phyloP scores from a whole-genome alignment of 2,888 invertebrate species.

The Timandra comae region DNA sequence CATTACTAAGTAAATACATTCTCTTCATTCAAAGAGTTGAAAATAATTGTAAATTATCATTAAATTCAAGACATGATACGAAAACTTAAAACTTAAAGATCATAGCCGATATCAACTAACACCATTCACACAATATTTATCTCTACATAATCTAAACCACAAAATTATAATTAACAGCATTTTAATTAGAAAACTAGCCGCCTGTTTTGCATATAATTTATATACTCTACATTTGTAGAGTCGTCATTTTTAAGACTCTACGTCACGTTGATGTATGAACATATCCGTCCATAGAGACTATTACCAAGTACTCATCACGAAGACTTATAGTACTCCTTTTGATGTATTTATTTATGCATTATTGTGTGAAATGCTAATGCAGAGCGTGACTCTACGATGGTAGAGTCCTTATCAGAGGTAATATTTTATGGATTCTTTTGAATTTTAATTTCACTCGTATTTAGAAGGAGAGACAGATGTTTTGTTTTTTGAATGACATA shows the following conservation, averaged over 20 bases:
- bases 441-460: background rate
- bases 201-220: conserved; percentile 18
- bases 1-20: no score
- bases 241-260: conserved; percentile 50
- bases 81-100: no score
- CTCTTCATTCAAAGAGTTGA: no score
- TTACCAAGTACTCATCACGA: conserved; percentile 49
- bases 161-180: conserved; percentile 6
- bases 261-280: conserved; percentile 49
- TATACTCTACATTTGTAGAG: conserved; percentile 9
- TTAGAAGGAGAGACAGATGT: no score
- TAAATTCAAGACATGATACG: no score
- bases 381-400: conserved; percentile 5
- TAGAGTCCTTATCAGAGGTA: conserved; percentile 1
- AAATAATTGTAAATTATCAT: no score
- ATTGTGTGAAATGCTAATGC: conserved; percentile 23
- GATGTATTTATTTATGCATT: conserved; percentile 30
- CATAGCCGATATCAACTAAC: no score
- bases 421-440: background rate
- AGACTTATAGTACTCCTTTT: conserved; percentile 41
- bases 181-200: conserved; percentile 17
- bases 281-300: conserved; percentile 55
- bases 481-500: background rate
- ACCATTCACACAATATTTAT: background rate
- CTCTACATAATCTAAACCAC: conserved; percentile 2